Evolutionary conservation across 2,797 vertebrate species (phyloP), one percentile per base, ranked within the genome.

Genomic region (Siniperca undulata): DNA sequence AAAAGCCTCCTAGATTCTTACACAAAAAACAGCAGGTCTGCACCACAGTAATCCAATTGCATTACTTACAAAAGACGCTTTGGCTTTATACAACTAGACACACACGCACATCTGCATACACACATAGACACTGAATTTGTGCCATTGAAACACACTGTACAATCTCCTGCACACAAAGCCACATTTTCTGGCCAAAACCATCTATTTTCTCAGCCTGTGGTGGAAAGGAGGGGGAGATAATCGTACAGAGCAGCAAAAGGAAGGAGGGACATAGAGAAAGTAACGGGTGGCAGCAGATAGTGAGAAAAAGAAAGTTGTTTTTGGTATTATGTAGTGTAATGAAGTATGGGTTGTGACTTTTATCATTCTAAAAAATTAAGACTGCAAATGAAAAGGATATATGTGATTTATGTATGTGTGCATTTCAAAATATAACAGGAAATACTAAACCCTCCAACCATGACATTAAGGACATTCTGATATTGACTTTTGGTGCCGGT

Each of bases 1-100:
- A 85, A 88, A 89, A 89, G 67, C 80, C 64, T 85, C 40, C 73
- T 56, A 50, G 77, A 78, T 79, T 81, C 71, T 77, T 77, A 24
- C 48, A 68, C 66, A 64, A 73, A 64, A 77, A 80, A 80, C 72
- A 85, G 74, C 81, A 80, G 74, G 80, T 79, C 89, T 77, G 22
- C 83, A 74, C 53, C 59, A 56, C 83, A 84, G 81, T 92, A 93
- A 89, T 93, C 91, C 89, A 86, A 85, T 89, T 87, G 78, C 73
- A 80, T 85, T 81, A 71, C 83, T 85, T 83, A 89, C 81, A 87
- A 91, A 87, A 86, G 70, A 80, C 24, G 68, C 44, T 83, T 83
- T 86, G 72, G 82, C 58, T 86, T 80, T 44, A 67, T 58, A 58
- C 69, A 55, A 44, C 69, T 36, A 62, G 62, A 80, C 60, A 65